These are phyloP conservation scores for Myotis myotis DNA, from an alignment of 2,797 vertebrate genomes.

Conservation along the genomic window DNA sequence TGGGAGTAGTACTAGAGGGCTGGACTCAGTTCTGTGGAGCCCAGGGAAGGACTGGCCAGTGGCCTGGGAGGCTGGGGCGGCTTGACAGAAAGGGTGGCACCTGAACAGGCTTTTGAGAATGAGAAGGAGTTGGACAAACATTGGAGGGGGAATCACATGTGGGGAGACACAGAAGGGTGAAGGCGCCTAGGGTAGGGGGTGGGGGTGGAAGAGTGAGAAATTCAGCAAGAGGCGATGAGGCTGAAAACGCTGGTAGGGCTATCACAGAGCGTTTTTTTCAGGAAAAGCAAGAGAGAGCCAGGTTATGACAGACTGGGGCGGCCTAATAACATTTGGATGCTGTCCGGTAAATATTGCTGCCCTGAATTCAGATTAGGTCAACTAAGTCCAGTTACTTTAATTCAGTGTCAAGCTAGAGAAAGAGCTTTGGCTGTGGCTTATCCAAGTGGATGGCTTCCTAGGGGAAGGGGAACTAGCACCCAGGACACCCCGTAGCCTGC, in stretches of 20 bases:
- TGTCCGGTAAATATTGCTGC: not conserved
- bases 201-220: not conserved
- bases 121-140: not conserved
- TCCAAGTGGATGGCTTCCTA: not conserved
- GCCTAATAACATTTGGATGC: not conserved
- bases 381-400: not conserved
- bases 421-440: not conserved
- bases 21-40: not conserved
- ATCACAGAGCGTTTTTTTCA: not conserved
- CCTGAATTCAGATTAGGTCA: not conserved
- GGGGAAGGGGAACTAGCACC: not conserved
- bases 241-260: not conserved
- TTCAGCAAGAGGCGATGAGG: not conserved
- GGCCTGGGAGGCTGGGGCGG: not conserved
- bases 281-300: not conserved
- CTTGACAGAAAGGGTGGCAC: not conserved
- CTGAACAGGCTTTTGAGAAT: not conserved
- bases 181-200: not conserved
- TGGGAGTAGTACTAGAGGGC: not conserved
- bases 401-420: not conserved
- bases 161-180: not conserved
- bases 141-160: not conserved
- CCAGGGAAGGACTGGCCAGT: not conserved
- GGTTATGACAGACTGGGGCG: not conserved
- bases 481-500: not conserved